These are phyloP conservation scores for Narcine bancroftii DNA, from an alignment of 2,113 vertebrate species.

Conservation along the genomic window DNA sequence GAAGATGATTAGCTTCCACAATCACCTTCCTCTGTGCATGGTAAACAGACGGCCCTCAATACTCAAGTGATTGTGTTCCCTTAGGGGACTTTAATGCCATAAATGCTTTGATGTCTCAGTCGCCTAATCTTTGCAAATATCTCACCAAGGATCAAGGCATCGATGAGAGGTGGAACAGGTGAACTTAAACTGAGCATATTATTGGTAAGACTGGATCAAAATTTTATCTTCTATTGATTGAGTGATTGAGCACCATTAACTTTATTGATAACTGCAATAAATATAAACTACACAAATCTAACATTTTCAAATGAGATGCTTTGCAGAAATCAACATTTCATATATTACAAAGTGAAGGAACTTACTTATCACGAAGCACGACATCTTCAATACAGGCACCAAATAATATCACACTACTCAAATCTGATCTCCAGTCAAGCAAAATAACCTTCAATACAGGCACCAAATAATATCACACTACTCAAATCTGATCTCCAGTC, in stretches of 20 bases:
- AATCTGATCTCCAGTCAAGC: conserved; percentile 65
- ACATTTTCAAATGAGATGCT: neutral
- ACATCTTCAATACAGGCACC: conserved; percentile 92
- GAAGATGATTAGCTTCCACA: no score
- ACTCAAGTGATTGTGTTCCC: no score
- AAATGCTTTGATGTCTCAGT: no score
- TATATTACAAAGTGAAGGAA: conserved; percentile 40
- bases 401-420: conserved; percentile 88
- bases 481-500: conserved; percentile 69
- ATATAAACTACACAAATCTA: neutral
- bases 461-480: conserved; percentile 77
- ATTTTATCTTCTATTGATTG: no score
- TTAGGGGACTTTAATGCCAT: no score
- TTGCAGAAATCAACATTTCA: neutral
- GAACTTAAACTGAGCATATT: no score
- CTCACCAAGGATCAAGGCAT: no score
- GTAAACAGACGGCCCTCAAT: no score
- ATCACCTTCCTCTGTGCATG: no score
- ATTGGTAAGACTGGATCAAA: neutral
- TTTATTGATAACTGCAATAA: neutral
- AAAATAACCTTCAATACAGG: conserved; percentile 74
- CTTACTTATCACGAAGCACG: conserved; percentile 92
- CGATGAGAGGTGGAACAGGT: no score
- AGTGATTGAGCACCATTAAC: neutral
- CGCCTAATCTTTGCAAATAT: no score